Conservation (phyloP, 2,113 vertebrate species). For the Chaetodon trifascialis region DNA sequence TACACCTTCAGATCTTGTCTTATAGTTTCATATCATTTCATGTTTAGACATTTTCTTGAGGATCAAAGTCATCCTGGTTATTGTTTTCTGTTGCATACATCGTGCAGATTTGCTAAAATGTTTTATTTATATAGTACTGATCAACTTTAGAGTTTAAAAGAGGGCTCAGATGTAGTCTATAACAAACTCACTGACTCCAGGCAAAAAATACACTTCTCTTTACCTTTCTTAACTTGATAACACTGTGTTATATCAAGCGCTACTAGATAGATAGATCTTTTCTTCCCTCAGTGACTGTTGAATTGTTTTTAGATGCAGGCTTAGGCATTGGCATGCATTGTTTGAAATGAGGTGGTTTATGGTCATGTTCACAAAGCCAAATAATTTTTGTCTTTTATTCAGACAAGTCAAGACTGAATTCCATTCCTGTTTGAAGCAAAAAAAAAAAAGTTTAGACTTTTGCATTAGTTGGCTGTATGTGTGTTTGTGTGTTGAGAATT, state of each 20-base stretch:
- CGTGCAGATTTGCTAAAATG: no score
- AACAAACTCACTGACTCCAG: background rate
- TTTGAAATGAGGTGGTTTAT: constrained; percentile 56
- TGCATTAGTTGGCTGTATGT: background rate
- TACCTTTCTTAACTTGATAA: no score
- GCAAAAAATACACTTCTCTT: no score
- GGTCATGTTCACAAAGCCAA: constrained; percentile 14
- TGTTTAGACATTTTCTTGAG: no score
- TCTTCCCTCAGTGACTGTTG: constrained; percentile 27
- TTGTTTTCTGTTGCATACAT: no score
- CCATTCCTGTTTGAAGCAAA: constrained; percentile 14
- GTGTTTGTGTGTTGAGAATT: constrained; percentile 11
- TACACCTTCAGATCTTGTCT: background rate
- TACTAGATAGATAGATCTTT: no score
- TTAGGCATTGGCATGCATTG: constrained; percentile 49
- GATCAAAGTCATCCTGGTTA: background rate
- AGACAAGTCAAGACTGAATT: constrained; percentile 12
- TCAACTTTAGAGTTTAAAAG: no score
- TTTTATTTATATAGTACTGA: no score
- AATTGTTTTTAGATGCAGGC: constrained; percentile 45
- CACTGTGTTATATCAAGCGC: no score
- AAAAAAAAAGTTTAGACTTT: background rate
- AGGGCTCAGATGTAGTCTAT: no score
- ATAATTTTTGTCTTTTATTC: constrained; percentile 16
- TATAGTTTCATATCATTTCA: background rate